Evolutionary conservation across 2,113 vertebrate genomes (phyloP).

Genomic region (Eublepharis macularius): DNA sequence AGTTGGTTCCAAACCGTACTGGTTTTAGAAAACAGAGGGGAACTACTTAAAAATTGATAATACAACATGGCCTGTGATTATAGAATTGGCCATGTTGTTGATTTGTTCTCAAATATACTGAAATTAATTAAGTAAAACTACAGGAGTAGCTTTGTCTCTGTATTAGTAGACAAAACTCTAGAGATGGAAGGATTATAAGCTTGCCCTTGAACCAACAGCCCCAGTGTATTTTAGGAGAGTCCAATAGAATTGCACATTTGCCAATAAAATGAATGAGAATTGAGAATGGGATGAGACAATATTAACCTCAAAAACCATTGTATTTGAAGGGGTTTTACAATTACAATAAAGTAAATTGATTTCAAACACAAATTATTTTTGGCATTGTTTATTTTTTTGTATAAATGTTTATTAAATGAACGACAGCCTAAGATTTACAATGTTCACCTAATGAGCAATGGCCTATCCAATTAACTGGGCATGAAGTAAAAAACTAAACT

Average conservation of each 20-base stretch:
- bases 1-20: not conserved
- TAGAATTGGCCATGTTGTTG: not conserved
- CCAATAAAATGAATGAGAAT: slow-evolving; percentile 17
- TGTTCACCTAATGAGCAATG: slow-evolving; percentile 6
- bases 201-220: slow-evolving; percentile 4
- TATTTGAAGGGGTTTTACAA: slow-evolving; percentile 12
- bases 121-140: slow-evolving; percentile 2
- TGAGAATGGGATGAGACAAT: not conserved
- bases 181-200: not conserved
- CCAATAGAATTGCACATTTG: not conserved
- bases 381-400: slow-evolving; percentile 11
- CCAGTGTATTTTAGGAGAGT: not conserved
- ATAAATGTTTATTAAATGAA: slow-evolving; percentile 5
- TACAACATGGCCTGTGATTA: not conserved
- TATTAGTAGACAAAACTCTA: not conserved
- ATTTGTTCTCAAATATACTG: not conserved
- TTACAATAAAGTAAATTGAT: slow-evolving; percentile 26
- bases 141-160: not conserved
- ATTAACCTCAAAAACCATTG: slow-evolving; percentile 13
- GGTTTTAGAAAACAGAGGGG: not conserved
- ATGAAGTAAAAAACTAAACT: not conserved
- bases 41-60: not conserved
- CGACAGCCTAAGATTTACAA: not conserved
- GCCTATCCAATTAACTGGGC: slow-evolving; percentile 1
- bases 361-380: slow-evolving; percentile 20